Conservation (phyloP, 2,888 invertebrate genomes). For the Acleris emargana region DNA sequence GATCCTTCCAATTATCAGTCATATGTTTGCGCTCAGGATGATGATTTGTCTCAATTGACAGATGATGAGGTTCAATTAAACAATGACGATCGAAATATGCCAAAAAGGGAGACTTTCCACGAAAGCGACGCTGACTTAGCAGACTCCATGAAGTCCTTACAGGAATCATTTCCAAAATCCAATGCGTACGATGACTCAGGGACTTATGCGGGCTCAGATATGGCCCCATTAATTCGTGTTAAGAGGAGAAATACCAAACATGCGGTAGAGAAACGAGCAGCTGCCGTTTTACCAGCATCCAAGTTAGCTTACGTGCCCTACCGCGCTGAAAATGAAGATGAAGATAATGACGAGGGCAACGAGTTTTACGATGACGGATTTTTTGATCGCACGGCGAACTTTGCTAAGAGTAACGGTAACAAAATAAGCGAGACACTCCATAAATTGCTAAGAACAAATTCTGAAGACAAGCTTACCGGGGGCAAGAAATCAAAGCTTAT, state of each 20-base stretch:
- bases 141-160: constrained; percentile 66
- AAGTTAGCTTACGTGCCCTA: constrained; percentile 69
- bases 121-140: constrained; percentile 51
- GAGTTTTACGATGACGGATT: constrained; percentile 80
- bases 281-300: constrained; percentile 58
- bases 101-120: constrained; percentile 57
- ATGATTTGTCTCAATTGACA: constrained; percentile 53
- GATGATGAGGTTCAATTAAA: constrained; percentile 52
- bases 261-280: constrained; percentile 59
- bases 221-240: constrained; percentile 68
- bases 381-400: constrained; percentile 68
- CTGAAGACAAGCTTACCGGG: constrained; percentile 36
- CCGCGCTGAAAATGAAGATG: constrained; percentile 69
- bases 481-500: constrained; percentile 39
- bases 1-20: constrained; percentile 51
- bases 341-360: constrained; percentile 75
- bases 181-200: constrained; percentile 56
- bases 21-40: constrained; percentile 53
- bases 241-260: constrained; percentile 65
- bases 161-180: constrained; percentile 72
- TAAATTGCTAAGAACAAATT: constrained; percentile 2
- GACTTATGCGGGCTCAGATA: constrained; percentile 50
- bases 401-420: constrained; percentile 48
- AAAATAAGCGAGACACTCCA: constrained; percentile 24
- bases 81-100: constrained; percentile 47